Conservation (phyloP, 1,140 invertebrate species). For the Diachasmimorpha longicaudata region DNA sequence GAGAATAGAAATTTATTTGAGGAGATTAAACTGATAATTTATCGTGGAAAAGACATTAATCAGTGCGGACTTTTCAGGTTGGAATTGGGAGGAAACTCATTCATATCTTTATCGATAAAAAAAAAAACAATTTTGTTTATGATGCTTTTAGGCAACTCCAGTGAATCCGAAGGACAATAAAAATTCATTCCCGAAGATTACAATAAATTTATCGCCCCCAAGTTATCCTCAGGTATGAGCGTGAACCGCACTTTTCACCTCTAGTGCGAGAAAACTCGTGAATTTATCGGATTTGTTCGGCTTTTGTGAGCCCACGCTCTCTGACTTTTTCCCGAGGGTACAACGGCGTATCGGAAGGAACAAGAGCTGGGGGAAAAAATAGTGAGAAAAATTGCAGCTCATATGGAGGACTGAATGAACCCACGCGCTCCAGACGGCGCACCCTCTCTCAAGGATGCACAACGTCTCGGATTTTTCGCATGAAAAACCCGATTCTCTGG, state of each 20-base stretch:
- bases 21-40: background rate
- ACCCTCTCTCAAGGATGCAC: conserved; percentile 28
- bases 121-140: too few relatives aligned
- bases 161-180: background rate
- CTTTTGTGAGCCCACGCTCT: background rate
- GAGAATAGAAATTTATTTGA: background rate
- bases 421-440: conserved; percentile 35
- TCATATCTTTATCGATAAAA: background rate
- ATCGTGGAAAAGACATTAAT: background rate
- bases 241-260: background rate
- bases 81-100: too few relatives aligned
- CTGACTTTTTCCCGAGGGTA: background rate
- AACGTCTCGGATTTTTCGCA: conserved; percentile 16
- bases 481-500: background rate
- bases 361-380: background rate
- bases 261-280: background rate
- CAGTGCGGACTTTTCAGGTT: too few relatives aligned
- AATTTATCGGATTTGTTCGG: background rate
- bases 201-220: background rate
- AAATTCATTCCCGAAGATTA: background rate
- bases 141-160: too few relatives aligned
- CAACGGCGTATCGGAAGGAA: background rate
- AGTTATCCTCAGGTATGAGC: background rate
- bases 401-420: conserved; percentile 37
- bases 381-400: conserved; percentile 1